phyloP scores from a whole-genome alignment of 2,797 vertebrate species.

The Sandelia bainsii region DNA sequence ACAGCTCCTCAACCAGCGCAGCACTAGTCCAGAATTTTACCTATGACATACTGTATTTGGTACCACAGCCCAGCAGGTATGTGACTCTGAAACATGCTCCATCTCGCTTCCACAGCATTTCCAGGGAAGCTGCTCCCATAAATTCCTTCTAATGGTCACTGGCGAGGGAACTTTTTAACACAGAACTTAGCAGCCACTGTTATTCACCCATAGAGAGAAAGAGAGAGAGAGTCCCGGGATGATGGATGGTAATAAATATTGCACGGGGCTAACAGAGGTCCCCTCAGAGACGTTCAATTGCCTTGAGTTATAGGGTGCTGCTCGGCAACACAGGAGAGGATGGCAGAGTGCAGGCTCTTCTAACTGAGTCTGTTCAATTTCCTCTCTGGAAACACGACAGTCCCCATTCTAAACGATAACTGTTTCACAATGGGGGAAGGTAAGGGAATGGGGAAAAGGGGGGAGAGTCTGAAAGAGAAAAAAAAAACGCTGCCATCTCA shows the following conservation, averaged over 20 bases:
- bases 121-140: slow-evolving; percentile 66
- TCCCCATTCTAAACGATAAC: slow-evolving; percentile 41
- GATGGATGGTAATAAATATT: slow-evolving; percentile 83
- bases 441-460: not conserved
- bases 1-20: slow-evolving; percentile 23
- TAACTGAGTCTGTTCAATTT: slow-evolving; percentile 74
- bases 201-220: slow-evolving; percentile 62
- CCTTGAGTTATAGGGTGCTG: slow-evolving; percentile 80
- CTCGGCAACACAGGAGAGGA: slow-evolving; percentile 73
- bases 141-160: slow-evolving; percentile 77
- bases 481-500: slow-evolving; percentile 13
- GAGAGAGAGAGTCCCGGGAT: slow-evolving; percentile 62
- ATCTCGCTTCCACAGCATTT: slow-evolving; percentile 66
- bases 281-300: slow-evolving; percentile 79
- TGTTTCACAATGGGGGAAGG: slow-evolving; percentile 33
- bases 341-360: slow-evolving; percentile 73
- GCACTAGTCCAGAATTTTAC: slow-evolving; percentile 40
- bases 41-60: slow-evolving; percentile 57
- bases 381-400: slow-evolving; percentile 57
- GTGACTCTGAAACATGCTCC: slow-evolving; percentile 61
- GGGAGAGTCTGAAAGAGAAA: not conserved
- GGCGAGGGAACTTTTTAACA: slow-evolving; percentile 80
- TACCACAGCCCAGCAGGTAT: slow-evolving; percentile 51
- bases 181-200: slow-evolving; percentile 76
- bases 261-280: slow-evolving; percentile 81